Conservation (phyloP, 1,140 invertebrate genomes). For the Neodiprion fabricii region DNA sequence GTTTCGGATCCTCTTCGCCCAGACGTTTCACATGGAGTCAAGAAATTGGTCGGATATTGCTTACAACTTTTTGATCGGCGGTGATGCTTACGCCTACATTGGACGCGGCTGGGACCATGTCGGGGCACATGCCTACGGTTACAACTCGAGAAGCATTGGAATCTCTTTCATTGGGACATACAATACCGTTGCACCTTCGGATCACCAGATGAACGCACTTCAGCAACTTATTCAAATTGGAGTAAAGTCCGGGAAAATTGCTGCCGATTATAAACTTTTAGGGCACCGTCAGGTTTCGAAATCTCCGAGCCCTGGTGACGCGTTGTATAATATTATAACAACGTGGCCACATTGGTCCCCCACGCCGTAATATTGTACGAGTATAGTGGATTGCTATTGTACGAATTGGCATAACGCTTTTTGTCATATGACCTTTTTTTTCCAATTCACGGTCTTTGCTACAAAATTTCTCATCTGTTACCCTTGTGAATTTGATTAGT, state of each 20-base stretch:
- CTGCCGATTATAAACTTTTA: conserved; percentile 52
- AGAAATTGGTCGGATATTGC: conserved; percentile 54
- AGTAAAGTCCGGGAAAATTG: conserved; percentile 41
- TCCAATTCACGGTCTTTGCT: too few relatives aligned
- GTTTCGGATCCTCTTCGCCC: conserved; percentile 49
- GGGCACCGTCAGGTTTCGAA: conserved; percentile 55
- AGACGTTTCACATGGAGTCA: conserved; percentile 46
- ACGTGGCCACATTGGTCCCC: conserved; percentile 37
- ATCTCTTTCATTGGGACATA: conserved; percentile 61
- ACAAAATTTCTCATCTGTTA: too few relatives aligned
- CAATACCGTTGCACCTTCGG: conserved; percentile 41
- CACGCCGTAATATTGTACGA: not conserved
- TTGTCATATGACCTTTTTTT: too few relatives aligned
- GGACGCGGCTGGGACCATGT: conserved; percentile 67
- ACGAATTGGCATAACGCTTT: too few relatives aligned
- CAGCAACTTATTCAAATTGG: conserved; percentile 47
- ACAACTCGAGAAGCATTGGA: conserved; percentile 53
- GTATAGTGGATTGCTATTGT: too few relatives aligned
- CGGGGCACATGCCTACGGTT: conserved; percentile 61
- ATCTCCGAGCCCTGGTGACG: conserved; percentile 40
- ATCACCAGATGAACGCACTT: conserved; percentile 49
- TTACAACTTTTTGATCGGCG: conserved; percentile 74
- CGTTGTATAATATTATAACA: conserved; percentile 38
- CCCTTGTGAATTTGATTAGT: too few relatives aligned
- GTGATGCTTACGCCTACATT: conserved; percentile 70